A percentile compares a stretch with the other conserved stretches of the same genome.
Conservation (phyloP, 1,140 invertebrate genomes). For the Phenacoccus solenopsis region DNA sequence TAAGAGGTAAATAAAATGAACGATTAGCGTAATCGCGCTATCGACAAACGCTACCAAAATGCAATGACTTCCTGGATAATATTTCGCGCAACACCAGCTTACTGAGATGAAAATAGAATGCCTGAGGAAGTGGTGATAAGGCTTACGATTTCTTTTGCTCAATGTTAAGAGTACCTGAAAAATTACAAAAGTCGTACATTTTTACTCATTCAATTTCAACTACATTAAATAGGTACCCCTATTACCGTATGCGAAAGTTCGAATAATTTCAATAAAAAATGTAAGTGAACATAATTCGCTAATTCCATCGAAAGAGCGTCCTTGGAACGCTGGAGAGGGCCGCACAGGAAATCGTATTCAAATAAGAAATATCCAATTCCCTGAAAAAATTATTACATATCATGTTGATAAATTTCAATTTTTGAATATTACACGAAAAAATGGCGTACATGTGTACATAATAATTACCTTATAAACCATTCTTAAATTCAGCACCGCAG, state of each 20-base stretch:
- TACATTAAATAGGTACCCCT: background rate
- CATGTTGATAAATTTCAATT: background rate
- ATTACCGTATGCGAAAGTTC: background rate
- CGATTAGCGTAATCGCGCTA: background rate
- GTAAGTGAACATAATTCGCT: background rate
- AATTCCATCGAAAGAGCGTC: background rate
- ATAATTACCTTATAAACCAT: background rate
- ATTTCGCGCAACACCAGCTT: background rate
- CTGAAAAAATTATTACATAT: background rate
- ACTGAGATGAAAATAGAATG: background rate
- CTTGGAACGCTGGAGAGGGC: background rate
- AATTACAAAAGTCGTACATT: background rate
- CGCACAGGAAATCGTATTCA: background rate
- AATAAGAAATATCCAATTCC: background rate
- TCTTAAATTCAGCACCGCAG: background rate
- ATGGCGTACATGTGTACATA: too few species aligned
- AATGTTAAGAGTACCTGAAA: background rate
- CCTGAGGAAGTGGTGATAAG: background rate
- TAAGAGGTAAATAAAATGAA: background rate
- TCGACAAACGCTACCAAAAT: background rate
- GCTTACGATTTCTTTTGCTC: background rate
- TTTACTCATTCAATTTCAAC: too few species aligned
- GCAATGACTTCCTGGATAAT: background rate
- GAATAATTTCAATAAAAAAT: background rate
- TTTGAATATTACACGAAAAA: background rate